These are phyloP conservation scores for Bufo bufo DNA, from an alignment of 2,113 vertebrate genomes.

Conservation along the genomic window DNA sequence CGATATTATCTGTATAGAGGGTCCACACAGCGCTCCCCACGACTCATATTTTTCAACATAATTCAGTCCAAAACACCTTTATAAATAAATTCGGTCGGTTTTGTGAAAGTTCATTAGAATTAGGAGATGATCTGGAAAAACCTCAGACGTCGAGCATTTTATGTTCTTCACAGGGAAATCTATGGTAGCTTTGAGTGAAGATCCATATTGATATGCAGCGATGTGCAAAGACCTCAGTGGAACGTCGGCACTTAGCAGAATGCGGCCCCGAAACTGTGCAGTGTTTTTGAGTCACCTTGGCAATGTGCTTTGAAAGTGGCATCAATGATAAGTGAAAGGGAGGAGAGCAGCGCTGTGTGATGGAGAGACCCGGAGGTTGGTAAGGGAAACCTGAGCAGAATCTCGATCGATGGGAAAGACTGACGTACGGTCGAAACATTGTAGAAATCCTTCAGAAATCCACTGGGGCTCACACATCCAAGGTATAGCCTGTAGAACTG, in stretches of 20 bases:
- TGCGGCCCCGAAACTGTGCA: background rate
- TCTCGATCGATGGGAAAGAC: too few species aligned
- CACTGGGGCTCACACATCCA: too few species aligned
- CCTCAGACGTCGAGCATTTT: background rate
- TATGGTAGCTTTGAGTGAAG: background rate
- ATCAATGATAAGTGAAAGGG: background rate
- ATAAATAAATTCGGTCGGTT: background rate
- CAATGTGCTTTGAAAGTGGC: background rate
- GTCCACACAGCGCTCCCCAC: too few species aligned
- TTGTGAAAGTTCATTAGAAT: background rate
- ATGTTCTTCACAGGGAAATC: background rate
- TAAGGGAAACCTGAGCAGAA: background rate
- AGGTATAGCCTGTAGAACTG: too few species aligned
- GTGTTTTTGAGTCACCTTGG: background rate
- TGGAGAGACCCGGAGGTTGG: background rate
- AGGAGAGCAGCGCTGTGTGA: background rate
- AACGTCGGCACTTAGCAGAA: background rate
- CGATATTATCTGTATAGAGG: too few species aligned
- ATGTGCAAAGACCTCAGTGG: background rate
- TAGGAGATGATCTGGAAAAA: background rate
- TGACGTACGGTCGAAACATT: too few species aligned
- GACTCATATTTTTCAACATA: background rate
- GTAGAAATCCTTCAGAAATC: too few species aligned
- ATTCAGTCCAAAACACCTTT: background rate
- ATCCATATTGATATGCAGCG: background rate